Evolutionary conservation across 2,888 invertebrate genomes (phyloP), one percentile per base, ranked within the genome.

Genomic region (Leptopilina syphax): DNA sequence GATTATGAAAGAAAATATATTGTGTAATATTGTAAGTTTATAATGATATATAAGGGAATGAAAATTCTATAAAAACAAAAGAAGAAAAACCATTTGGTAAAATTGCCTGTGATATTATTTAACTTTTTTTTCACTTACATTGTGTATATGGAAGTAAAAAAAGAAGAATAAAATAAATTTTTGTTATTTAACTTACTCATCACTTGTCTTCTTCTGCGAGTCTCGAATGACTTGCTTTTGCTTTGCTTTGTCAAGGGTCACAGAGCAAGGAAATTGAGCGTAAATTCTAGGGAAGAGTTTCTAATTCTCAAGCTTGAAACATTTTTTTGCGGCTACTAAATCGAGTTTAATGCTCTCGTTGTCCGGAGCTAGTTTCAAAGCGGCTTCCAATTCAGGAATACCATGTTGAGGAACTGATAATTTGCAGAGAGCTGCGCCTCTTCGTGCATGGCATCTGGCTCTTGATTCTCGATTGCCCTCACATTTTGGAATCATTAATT

Each of bases 301-400:
- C 67, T 66, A 83, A 34, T 85, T 82, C 63, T 83, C 82, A 34
- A 87, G 65, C 57, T 83, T 81, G 76, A 81, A 83, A 50, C 81
- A 80, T 27, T 80, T 57, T 79, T 83, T 83, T 50, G 82, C 79
- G 57, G 70, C 60, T 73, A 57, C 47, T 63, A 83, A 82, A 57
- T 83, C 83, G 50, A 34, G 67, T 79, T 68, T 18, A 65, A 88
- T 91, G 44, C 91, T 90, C 13, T 81, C 77, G 60, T 84, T 81
- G 65, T 81, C 54, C 47, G 84, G 84, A 12, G 80, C 77, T 27
- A 97, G 92, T 87, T 94, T 94, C 10, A 95, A 89, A 1, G 97
- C 97, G 7, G 94, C 95, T 89, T 96, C 95, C 92, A 96, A 94
- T 92, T 97, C 97, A 80, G 93, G 94, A 73, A 96, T 94, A 63